Percentiles rank a stretch among this genome's conserved stretches.
phyloP scores from a whole-genome alignment of 2,888 invertebrate species.

The Phortica okadai region DNA sequence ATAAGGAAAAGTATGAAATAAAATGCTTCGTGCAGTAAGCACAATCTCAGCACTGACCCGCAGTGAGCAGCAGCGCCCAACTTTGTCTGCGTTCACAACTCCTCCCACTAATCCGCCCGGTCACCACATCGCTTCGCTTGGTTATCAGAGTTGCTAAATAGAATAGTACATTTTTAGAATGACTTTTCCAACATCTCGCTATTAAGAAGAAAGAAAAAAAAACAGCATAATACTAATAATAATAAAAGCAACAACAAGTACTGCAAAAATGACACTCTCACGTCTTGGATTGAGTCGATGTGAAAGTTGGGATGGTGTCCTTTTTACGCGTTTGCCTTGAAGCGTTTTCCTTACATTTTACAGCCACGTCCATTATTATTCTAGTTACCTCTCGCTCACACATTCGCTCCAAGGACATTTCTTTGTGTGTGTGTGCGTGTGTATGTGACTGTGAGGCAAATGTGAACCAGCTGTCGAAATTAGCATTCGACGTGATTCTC shows the following conservation, averaged over 20 bases:
- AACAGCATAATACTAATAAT: not conserved
- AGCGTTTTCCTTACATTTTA: constrained; percentile 3
- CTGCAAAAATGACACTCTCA: not conserved
- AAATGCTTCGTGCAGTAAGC: not conserved
- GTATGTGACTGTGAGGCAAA: not conserved
- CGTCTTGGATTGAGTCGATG: not conserved
- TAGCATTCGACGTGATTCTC: constrained; percentile 7
- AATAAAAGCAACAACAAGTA: not conserved
- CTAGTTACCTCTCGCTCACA: constrained; percentile 22
- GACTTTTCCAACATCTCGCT: not conserved
- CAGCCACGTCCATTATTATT: not conserved
- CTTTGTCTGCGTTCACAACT: not conserved
- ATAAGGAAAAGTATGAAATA: no score
- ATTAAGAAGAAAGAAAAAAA: not conserved
- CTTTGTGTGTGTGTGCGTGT: not conserved
- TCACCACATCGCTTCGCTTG: not conserved
- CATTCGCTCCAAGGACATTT: constrained; percentile 5
- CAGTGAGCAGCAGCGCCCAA: not conserved
- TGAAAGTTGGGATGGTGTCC: constrained; percentile 43
- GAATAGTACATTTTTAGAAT: constrained; percentile 13
- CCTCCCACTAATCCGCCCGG: not conserved
- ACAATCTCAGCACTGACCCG: not conserved
- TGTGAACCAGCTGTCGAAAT: constrained; percentile 16
- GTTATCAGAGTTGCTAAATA: constrained; percentile 5
- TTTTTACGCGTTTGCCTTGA: constrained; percentile 5